Evolutionary conservation across 2,113 vertebrate species (phyloP).

Genomic region (Ptychochromis oligacanthus): DNA sequence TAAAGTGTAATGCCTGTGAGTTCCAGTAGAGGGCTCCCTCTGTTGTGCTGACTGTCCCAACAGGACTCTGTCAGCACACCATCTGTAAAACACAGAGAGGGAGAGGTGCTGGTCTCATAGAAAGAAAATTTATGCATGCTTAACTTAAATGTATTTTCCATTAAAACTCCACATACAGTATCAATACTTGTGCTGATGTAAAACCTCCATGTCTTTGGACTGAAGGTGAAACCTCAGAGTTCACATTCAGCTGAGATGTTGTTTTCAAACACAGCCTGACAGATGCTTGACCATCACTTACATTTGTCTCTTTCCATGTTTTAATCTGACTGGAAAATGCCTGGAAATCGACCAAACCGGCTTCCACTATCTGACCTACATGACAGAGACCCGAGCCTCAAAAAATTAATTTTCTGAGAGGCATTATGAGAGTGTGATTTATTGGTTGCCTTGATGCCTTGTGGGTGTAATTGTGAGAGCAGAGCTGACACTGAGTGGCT

Average conservation of each 20-base stretch:
- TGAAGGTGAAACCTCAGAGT: neutral
- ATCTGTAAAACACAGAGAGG: constrained; percentile 22
- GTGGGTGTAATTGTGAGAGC: constrained; percentile 70
- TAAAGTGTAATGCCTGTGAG: constrained; percentile 25
- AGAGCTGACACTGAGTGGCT: constrained; percentile 67
- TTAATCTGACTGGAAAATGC: constrained; percentile 54
- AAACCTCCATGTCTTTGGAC: neutral
- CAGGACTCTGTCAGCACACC: constrained; percentile 21
- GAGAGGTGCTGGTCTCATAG: neutral
- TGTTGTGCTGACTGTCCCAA: constrained; percentile 19
- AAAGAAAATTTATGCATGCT: neutral
- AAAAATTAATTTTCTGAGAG: constrained; percentile 77
- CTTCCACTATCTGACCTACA: constrained; percentile 70
- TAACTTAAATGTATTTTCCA: neutral
- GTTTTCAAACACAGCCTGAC: neutral
- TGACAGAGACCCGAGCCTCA: constrained; percentile 45
- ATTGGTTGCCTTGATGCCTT: constrained; percentile 59
- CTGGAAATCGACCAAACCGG: constrained; percentile 40
- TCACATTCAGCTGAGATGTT: neutral
- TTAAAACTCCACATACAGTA: neutral
- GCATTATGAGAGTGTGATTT: constrained; percentile 69
- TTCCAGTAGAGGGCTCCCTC: constrained; percentile 68
- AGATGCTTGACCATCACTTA: constrained; percentile 17
- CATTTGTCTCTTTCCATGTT: constrained; percentile 2
- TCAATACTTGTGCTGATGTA: neutral